These are phyloP conservation scores for Dipodomys spectabilis DNA, from an alignment of 2,113 vertebrate species.

Conservation along the genomic window DNA sequence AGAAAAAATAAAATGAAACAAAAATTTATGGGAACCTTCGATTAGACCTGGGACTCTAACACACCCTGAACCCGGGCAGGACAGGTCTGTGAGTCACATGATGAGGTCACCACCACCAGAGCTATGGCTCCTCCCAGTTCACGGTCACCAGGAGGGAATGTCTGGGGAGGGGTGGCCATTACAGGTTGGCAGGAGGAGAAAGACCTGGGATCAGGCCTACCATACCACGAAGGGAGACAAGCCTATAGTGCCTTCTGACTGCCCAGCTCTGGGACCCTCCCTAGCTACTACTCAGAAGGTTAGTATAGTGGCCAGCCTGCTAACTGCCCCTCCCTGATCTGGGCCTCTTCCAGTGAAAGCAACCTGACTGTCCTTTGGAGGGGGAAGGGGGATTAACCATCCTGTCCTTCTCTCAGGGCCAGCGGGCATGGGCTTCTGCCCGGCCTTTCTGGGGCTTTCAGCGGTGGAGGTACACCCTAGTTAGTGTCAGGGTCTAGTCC, in stretches of 20 bases:
- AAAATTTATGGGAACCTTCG: not conserved
- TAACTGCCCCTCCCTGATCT: no score
- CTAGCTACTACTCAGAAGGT: not conserved
- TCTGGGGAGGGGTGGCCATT: constrained; percentile 43
- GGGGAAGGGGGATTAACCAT: no score
- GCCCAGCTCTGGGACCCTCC: not conserved
- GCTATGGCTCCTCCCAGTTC: constrained; percentile 71
- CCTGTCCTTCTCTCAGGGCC: not conserved
- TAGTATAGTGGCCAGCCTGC: not conserved
- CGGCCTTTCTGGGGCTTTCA: not conserved
- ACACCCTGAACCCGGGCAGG: constrained; percentile 15
- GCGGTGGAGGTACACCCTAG: fast-evolving
- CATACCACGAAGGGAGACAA: no score
- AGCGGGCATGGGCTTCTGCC: not conserved
- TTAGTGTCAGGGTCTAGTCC: not conserved
- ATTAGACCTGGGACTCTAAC: not conserved
- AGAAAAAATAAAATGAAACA: no score
- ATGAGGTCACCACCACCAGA: constrained; percentile 66
- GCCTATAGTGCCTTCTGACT: no score
- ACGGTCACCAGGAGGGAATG: constrained; percentile 43
- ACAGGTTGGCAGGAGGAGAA: not conserved
- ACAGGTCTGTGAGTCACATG: constrained; percentile 58
- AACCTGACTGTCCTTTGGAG: not conserved
- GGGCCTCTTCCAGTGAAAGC: not conserved
- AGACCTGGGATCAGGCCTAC: not conserved